Evolutionary conservation across 2,888 invertebrate genomes (phyloP), one percentile per base, ranked within the genome.

Genomic region (Brachyptera risi): DNA sequence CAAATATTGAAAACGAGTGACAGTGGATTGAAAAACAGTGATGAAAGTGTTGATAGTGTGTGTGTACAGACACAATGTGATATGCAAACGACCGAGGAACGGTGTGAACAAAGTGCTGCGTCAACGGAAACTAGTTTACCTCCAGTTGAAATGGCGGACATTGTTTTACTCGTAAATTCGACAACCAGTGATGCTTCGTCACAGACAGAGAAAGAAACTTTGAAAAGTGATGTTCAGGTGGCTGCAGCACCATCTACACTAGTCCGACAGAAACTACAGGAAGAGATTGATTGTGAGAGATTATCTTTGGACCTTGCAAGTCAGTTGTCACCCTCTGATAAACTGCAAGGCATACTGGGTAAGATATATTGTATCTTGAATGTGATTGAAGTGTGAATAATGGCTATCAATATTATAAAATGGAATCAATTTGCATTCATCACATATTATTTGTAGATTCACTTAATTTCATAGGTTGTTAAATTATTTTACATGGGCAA

Each of bases 241-340:
- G 72, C 72, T 1, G 74, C 72, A 54, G 68, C 73, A 31, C 77
- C 80, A 44, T 73, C 81, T 19, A 74, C 76, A 38, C 78, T 78
- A 19, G 62, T 54, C 1, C 79, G 86, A 64, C 82, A 81, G 69
- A 85, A 84, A 67, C 77, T 83, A 47, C 82, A 84, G 66, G 90
- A 90, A 72, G 91, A 91, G 74, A 80, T 89, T 67, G 90, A 89
- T 69, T 90, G 88, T 76, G 90, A 91, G 71, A 80, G 83, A 68
- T 77, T 88, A 65, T 83, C 83, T 47, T 76, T 80, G 64, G 85
- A 86, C 71, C 75, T 86, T 62, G 79, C 83, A 61, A 81, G 79
- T 70, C 82, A 85, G 68, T 75, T 87, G 57, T 77, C 80, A 21
- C 80, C 83, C 31, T 78, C 81, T 63, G 86, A 87, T 70, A 83